Evolutionary conservation across 2,888 invertebrate species (phyloP).

Genomic region (Eurytoma adleriae): DNA sequence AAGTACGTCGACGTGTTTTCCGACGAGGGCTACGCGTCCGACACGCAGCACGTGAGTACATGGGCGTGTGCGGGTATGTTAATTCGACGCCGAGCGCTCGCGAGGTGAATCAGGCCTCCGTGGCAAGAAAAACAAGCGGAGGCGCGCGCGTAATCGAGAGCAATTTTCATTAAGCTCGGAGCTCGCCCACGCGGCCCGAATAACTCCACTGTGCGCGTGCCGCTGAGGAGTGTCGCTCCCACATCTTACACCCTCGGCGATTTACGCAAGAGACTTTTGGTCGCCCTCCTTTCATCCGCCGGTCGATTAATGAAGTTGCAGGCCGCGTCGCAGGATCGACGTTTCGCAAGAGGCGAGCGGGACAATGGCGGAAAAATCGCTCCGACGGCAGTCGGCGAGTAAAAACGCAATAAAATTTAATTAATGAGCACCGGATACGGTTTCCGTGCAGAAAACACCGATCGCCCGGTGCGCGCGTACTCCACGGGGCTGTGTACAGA

Average conservation of each 20-base stretch:
- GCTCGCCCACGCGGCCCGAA: not conserved
- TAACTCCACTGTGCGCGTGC: not conserved
- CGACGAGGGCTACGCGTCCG: conserved; percentile 66
- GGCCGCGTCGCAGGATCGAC: too few relatives aligned
- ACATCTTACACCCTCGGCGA: too few relatives aligned
- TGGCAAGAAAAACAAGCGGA: not conserved
- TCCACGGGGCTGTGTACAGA: not conserved
- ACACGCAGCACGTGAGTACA: conserved; percentile 48
- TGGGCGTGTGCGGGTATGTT: too few relatives aligned
- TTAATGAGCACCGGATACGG: conserved; percentile 49
- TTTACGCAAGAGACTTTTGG: too few relatives aligned
- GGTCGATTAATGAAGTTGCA: conserved; percentile 12
- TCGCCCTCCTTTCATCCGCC: too few relatives aligned
- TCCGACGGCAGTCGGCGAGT: not conserved
- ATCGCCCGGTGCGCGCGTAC: not conserved
- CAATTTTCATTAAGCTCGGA: conserved; percentile 31
- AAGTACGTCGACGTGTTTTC: conserved; percentile 64
- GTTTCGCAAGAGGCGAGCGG: not conserved
- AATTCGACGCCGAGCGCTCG: too few relatives aligned
- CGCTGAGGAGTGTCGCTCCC: not conserved
- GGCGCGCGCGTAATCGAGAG: conserved; percentile 26
- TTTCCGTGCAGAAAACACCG: conserved; percentile 23
- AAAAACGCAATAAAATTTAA: conserved; percentile 45
- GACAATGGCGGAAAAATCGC: conserved; percentile 24
- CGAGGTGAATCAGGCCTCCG: conserved; percentile 28